Evolutionary conservation across 2,797 vertebrate species (phyloP), one percentile per base, ranked within the genome.

Genomic region (Coilia nasus): DNA sequence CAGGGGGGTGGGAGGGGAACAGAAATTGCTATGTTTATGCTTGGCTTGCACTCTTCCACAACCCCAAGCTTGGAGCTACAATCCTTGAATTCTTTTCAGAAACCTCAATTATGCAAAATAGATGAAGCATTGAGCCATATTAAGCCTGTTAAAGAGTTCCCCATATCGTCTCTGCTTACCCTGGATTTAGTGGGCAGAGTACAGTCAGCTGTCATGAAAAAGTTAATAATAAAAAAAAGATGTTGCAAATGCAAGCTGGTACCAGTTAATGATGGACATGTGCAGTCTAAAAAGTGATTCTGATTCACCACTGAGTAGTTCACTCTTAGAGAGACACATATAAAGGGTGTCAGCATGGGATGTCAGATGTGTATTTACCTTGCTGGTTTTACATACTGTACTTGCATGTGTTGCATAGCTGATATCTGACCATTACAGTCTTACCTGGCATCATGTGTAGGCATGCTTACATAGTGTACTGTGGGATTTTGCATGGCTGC

Each of bases 61-160:
- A 82, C 87, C 56, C 83, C 82, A 71, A 82, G 75, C 83, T 84
- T 47, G 57, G 64, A 82, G 83, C 82, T 85, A 84, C 87, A 87
- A 82, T 64, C 81, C 84, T 89, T 88, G 85, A 87, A 87, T 85
- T 88, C 54, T 88, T 89, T 88, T 86, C 84, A 83, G 82, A 28
- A 15, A 44, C 84, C 82, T 88, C 84, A 91, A 89, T 91, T 91
- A 93, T 91, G 88, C 85, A 87, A 87, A 91, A 86, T 71, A 90
- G 88, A 90, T 88, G 83, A 88, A 88, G 88, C 87, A 6, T 86
- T 90, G 86, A 87, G 84, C 81, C 80, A 44, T 89, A 87, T 88
- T 88, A 90, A 91, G 87, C 87, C 84, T 60, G 89, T 92, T 89
- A 90, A 87, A 85, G 80, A n/a, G 41, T 81, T 87, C 86, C 6